phyloP scores from a whole-genome alignment of 2,797 vertebrate species.

The Astyanax mexicanus region DNA sequence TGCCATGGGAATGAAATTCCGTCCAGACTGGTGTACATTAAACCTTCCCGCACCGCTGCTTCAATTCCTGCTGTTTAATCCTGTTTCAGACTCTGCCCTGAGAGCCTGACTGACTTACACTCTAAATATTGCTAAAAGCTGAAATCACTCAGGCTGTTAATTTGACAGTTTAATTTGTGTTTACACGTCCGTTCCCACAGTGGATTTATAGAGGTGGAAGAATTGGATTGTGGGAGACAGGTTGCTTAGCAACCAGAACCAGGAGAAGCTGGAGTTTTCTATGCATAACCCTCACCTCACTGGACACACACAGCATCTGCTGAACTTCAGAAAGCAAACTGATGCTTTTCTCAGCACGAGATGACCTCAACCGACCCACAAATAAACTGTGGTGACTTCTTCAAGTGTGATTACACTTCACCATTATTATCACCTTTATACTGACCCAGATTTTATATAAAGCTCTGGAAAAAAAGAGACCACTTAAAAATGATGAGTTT shows the following conservation, averaged over 20 bases:
- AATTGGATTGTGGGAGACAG: slow-evolving; percentile 41
- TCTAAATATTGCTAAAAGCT: slow-evolving; percentile 24
- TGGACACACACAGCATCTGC: too few relatives aligned
- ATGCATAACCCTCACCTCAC: slow-evolving; percentile 22
- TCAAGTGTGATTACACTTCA: too few relatives aligned
- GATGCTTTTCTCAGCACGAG: not conserved
- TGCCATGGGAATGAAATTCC: slow-evolving; percentile 37
- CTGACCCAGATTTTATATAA: too few relatives aligned
- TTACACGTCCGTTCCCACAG: slow-evolving; percentile 29
- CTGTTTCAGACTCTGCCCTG: not conserved
- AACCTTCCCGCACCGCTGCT: not conserved
- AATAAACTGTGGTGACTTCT: too few relatives aligned
- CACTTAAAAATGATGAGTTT: too few relatives aligned
- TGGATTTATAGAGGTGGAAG: slow-evolving; percentile 25
- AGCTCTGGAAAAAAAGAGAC: too few relatives aligned
- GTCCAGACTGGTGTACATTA: not conserved
- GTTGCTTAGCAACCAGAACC: slow-evolving; percentile 51
- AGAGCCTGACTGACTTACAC: not conserved
- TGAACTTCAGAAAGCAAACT: not conserved
- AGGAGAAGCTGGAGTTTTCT: slow-evolving; percentile 40
- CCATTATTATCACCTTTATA: not conserved
- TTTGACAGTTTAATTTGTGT: slow-evolving; percentile 35
- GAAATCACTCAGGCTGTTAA: slow-evolving; percentile 22
- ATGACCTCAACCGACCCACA: too few relatives aligned
- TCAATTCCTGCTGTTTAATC: not conserved